Conservation (phyloP, 2,888 invertebrate genomes). For the Camponotus fellah region DNA sequence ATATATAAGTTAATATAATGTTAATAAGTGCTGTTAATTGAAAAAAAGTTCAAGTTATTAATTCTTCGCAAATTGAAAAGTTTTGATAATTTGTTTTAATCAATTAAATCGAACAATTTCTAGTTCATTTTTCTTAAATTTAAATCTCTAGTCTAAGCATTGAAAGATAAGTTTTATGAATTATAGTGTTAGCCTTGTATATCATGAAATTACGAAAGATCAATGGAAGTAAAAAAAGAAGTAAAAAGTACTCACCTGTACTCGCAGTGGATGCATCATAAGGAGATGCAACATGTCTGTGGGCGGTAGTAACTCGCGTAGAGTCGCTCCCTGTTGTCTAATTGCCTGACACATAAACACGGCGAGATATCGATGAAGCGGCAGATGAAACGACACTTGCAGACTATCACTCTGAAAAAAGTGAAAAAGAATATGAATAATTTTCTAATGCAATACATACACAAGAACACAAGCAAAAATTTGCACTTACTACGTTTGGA, state of each 20-base stretch:
- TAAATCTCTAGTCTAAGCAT: background rate
- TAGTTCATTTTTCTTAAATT: conserved; percentile 17
- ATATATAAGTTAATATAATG: background rate
- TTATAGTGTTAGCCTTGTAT: background rate
- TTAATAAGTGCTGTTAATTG: background rate
- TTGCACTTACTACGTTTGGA: conserved; percentile 89
- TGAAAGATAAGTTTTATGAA: background rate
- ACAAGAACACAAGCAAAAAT: background rate
- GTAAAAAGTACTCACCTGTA: conserved; percentile 91
- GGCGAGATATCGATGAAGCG: conserved; percentile 97
- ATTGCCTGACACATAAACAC: conserved; percentile 95
- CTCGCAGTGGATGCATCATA: conserved; percentile 96
- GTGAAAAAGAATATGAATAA: background rate
- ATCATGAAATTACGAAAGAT: background rate
- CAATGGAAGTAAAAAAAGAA: background rate
- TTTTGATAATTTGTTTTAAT: background rate
- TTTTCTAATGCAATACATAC: background rate
- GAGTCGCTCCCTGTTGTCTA: conserved; percentile 91
- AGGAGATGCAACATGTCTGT: conserved; percentile 92
- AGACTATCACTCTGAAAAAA: conserved; percentile 90
- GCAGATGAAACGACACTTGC: conserved; percentile 98
- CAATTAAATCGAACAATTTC: background rate
- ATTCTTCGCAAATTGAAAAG: background rate
- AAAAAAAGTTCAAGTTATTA: background rate
- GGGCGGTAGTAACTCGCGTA: conserved; percentile 93